Evolutionary conservation across 2,113 vertebrate species (phyloP).

Genomic region (Platycercus adscitus): DNA sequence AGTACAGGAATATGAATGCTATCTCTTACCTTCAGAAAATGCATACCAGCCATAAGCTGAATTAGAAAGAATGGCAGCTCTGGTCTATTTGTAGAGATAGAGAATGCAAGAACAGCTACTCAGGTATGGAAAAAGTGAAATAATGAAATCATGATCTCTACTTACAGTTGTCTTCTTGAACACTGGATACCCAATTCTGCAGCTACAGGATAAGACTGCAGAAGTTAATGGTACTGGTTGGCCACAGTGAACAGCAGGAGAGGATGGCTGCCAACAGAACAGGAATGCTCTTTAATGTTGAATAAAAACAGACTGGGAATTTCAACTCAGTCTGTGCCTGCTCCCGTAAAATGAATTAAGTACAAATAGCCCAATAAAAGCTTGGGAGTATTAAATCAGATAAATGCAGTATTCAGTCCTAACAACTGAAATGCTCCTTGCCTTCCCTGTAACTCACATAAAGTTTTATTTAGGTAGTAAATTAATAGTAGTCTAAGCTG

Average conservation of each 20-base stretch:
- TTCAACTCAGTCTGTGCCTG: not conserved
- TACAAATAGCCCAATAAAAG: constrained; percentile 53
- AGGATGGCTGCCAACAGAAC: constrained; percentile 63
- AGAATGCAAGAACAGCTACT: not conserved
- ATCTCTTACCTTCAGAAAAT: not conserved
- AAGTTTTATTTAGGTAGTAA: not conserved
- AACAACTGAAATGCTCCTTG: not conserved
- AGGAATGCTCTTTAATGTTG: not conserved
- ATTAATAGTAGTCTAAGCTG: not conserved
- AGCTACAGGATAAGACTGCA: constrained; percentile 27
- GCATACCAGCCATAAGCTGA: not conserved
- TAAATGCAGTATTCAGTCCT: not conserved
- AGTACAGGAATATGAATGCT: not conserved
- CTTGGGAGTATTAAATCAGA: constrained; percentile 31
- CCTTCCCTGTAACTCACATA: not conserved
- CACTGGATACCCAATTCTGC: constrained; percentile 61
- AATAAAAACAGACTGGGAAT: constrained; percentile 22
- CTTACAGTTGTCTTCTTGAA: constrained; percentile 61
- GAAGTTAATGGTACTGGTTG: constrained; percentile 11
- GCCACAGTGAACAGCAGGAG: constrained; percentile 35
- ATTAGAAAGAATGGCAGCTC: not conserved
- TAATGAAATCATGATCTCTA: not conserved
- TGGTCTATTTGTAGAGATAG: not conserved
- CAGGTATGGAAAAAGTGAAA: not conserved
- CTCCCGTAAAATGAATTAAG: constrained; percentile 32